Evolutionary conservation across 30 jellyfish, hydroid and myxozoan species (phyloP).

Genomic region (Chironex yamaguchii): DNA sequence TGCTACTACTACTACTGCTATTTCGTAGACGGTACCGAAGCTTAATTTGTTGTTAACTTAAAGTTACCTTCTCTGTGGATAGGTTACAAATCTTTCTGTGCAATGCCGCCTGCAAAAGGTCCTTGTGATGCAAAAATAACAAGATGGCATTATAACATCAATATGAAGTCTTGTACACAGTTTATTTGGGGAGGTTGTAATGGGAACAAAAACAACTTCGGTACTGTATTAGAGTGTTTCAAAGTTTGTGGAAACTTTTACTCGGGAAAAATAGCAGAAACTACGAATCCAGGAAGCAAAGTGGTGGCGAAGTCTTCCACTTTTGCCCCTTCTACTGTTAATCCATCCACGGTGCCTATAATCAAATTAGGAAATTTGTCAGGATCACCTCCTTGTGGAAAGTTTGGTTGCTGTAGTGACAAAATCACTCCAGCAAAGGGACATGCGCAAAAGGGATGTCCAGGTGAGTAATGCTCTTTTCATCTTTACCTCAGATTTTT

Average conservation of each 20-base stretch:
- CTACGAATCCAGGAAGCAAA: no score
- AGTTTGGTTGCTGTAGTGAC: conserved; percentile 79
- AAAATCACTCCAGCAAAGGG: conserved; percentile 76
- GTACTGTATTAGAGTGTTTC: conserved; percentile 63
- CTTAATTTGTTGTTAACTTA: no score
- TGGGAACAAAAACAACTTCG: conserved; percentile 85
- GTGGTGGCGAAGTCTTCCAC: conserved; percentile 36
- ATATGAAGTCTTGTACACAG: conserved; percentile 62
- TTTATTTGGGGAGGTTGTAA: conserved; percentile 96
- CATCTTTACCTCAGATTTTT: no score
- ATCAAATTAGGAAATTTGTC: no score
- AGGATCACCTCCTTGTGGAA: no score
- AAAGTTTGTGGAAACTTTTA: conserved; percentile 36
- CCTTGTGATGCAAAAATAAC: conserved; percentile 89
- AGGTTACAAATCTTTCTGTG: conserved; percentile 83
- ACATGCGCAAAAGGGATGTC: conserved; percentile 73
- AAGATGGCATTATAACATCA: conserved; percentile 82
- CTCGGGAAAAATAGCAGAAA: background rate
- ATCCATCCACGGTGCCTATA: no score
- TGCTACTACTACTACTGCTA: no score
- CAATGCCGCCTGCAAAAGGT: conserved; percentile 84
- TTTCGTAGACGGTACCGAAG: no score
- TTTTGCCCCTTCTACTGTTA: conserved; percentile 60
- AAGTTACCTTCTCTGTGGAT: background rate
- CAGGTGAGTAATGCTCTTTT: conserved; percentile 62